Evolutionary conservation across 2,888 invertebrate species (phyloP).

Genomic region (Rotaria socialis): DNA sequence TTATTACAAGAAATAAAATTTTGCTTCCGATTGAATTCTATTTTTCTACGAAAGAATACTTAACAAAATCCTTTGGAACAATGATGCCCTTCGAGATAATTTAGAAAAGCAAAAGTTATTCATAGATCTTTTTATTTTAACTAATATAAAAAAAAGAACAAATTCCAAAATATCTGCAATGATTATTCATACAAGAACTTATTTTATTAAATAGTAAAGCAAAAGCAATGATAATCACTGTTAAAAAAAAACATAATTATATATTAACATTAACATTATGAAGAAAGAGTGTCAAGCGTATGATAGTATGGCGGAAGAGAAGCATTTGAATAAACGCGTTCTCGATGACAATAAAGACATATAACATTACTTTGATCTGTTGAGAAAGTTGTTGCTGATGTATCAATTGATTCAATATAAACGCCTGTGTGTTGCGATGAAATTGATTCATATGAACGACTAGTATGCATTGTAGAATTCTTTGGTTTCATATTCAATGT

Average conservation of each 20-base stretch:
- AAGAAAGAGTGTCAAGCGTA: background rate
- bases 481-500: background rate
- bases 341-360: background rate
- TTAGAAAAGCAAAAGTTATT: too few species aligned
- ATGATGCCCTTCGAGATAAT: too few species aligned
- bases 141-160: too few species aligned
- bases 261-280: background rate
- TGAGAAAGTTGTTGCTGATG: background rate
- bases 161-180: too few species aligned
- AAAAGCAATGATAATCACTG: background rate
- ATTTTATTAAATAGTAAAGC: too few species aligned
- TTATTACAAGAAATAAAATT: too few species aligned
- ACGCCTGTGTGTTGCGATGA: background rate
- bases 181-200: too few species aligned
- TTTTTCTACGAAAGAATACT: too few species aligned
- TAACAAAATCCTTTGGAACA: too few species aligned
- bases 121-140: too few species aligned
- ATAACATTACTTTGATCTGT: background rate
- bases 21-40: too few species aligned
- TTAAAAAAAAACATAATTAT: background rate
- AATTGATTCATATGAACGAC: background rate
- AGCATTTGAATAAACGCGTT: background rate
- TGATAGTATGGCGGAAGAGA: background rate
- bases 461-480: background rate
- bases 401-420: background rate